Percentiles rank a stretch among this genome's conserved stretches.
phyloP scores from a whole-genome alignment of 2,888 invertebrate species.

The Tenthredo livida region DNA sequence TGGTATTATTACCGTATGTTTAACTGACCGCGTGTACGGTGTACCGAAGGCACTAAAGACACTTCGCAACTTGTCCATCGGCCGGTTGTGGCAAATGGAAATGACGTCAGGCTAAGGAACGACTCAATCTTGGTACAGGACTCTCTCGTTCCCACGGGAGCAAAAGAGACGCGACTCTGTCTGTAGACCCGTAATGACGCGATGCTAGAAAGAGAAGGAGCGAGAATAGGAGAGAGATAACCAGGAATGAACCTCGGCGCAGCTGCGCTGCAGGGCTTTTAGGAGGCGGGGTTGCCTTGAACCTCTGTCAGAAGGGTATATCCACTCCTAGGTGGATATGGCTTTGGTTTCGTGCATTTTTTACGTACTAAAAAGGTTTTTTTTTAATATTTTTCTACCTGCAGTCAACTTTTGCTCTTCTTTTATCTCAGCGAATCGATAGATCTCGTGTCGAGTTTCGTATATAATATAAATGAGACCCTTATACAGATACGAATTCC shows the following conservation, averaged over 20 bases:
- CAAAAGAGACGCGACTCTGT: conserved; percentile 19
- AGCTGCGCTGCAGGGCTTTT: conserved; percentile 52
- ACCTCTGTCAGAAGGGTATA: conserved; percentile 47
- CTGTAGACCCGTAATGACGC: conserved; percentile 15
- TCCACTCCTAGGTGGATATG: conserved; percentile 36
- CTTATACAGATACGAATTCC: neutral
- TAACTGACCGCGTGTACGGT: neutral
- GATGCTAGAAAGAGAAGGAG: conserved; percentile 21
- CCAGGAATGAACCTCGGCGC: conserved; percentile 29
- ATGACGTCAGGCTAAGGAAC: conserved; percentile 42
- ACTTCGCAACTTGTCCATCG: conserved; percentile 44
- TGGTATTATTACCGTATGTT: conserved; percentile 48
- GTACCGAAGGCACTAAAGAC: conserved; percentile 42
- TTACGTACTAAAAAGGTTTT: neutral
- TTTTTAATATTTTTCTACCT: neutral
- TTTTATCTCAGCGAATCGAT: neutral
- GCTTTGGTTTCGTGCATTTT: conserved; percentile 29
- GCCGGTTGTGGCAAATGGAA: conserved; percentile 37
- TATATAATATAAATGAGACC: neutral
- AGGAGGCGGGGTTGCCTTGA: conserved; percentile 54
- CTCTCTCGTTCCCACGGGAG: conserved; percentile 38
- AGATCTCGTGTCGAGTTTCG: neutral
- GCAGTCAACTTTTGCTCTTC: neutral
- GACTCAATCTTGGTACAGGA: conserved; percentile 37
- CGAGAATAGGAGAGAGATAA: neutral